phyloP scores from a whole-genome alignment of 2,797 vertebrate genomes.

The Hoplostethus mediterraneus region DNA sequence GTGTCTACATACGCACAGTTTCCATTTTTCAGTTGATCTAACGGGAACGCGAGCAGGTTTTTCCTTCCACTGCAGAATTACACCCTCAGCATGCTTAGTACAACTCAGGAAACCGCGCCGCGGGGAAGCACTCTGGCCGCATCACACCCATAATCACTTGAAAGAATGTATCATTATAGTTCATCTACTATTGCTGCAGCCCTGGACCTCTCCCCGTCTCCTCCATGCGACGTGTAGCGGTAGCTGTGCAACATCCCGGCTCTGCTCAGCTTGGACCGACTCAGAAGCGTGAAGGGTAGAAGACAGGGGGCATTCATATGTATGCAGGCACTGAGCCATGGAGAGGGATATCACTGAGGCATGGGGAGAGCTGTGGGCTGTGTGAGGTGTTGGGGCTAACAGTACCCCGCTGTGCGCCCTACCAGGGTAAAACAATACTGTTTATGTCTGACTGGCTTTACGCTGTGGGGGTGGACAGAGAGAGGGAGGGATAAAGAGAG shows the following conservation, averaged over 20 bases:
- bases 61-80: constrained; percentile 14
- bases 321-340: constrained; percentile 77
- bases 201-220: constrained; percentile 25
- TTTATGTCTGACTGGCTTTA: constrained; percentile 82
- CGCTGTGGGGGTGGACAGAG: constrained; percentile 54
- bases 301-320: constrained; percentile 76
- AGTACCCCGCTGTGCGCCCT: constrained; percentile 74
- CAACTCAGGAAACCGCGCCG: constrained; percentile 46
- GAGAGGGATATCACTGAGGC: constrained; percentile 74
- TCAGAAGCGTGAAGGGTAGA: constrained; percentile 75
- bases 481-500: constrained; percentile 38
- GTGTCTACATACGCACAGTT: background rate
- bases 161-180: constrained; percentile 61
- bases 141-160: constrained; percentile 65
- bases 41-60: constrained; percentile 29
- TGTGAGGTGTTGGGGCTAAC: constrained; percentile 68
- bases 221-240: constrained; percentile 40
- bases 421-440: constrained; percentile 80
- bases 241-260: constrained; percentile 57
- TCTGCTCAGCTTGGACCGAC: constrained; percentile 61
- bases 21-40: constrained; percentile 48
- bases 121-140: constrained; percentile 46
- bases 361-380: constrained; percentile 72
- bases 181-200: constrained; percentile 49
- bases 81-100: constrained; percentile 35